phyloP scores from a whole-genome alignment of 2,797 vertebrate species.

The Martes flavigula region DNA sequence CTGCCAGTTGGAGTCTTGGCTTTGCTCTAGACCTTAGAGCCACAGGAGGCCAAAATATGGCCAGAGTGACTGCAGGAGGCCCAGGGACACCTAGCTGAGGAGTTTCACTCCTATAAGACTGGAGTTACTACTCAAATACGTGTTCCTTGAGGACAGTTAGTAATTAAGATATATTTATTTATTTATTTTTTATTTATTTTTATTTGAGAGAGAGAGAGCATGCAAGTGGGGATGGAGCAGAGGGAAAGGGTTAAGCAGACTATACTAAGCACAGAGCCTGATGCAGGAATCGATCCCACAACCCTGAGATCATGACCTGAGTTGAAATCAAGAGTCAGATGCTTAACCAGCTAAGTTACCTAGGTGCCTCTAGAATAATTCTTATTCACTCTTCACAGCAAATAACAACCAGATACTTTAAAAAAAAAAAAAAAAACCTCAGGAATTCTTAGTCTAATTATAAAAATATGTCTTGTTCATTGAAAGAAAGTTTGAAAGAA shows the following conservation, averaged over 20 bases:
- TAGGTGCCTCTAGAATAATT: neutral
- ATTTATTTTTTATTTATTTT: neutral
- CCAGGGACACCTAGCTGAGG: neutral
- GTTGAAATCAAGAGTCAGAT: neutral
- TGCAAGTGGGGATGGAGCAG: neutral
- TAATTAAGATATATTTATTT: neutral
- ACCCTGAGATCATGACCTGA: neutral
- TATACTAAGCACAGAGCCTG: neutral
- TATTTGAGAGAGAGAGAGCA: neutral
- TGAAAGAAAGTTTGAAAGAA: neutral
- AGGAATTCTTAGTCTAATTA: neutral
- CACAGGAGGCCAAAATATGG: neutral
- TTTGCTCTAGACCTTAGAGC: neutral
- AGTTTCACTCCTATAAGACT: neutral
- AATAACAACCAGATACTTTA: neutral
- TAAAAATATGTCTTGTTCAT: neutral
- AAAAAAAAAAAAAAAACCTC: neutral
- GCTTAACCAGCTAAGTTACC: neutral
- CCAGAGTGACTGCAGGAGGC: neutral
- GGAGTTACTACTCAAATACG: neutral
- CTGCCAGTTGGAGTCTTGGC: neutral
- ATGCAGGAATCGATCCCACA: fast-evolving
- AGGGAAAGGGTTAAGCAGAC: neutral
- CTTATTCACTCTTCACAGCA: neutral
- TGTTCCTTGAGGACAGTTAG: neutral